phyloP scores from a whole-genome alignment of 2,113 vertebrate species.

The Grantiella picta region DNA sequence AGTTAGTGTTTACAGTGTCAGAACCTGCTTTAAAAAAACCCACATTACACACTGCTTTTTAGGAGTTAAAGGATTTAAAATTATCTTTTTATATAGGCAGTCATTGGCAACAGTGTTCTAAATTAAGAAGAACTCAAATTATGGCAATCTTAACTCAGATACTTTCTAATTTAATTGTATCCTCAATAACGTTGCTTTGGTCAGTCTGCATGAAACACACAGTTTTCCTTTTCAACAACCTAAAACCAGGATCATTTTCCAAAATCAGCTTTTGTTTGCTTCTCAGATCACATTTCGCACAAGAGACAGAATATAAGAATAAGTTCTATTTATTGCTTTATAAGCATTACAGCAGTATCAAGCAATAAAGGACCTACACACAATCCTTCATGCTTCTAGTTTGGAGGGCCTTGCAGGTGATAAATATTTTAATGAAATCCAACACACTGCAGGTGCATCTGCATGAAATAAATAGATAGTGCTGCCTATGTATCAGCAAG shows the following conservation, averaged over 20 bases:
- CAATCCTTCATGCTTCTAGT: neutral
- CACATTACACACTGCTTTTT: neutral
- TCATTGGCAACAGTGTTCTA: neutral
- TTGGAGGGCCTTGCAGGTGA: neutral
- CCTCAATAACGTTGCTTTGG: neutral
- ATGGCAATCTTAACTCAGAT: neutral
- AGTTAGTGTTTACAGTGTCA: neutral
- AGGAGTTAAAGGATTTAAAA: neutral
- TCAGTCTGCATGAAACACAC: accelerated
- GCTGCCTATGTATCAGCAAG: neutral
- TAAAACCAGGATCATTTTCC: neutral
- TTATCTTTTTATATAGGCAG: neutral
- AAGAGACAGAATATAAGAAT: neutral
- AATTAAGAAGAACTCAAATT: neutral
- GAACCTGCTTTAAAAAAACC: neutral
- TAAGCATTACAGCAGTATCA: neutral
- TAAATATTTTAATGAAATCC: conserved; percentile 10
- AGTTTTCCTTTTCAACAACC: neutral
- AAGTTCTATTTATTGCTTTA: neutral
- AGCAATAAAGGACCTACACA: neutral
- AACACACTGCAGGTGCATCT: neutral
- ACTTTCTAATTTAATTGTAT: neutral
- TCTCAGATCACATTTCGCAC: neutral
- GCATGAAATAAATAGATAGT: neutral
- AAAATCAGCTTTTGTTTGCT: neutral